These are phyloP conservation scores for Acronicta psi DNA, from an alignment of 2,888 invertebrate species.

Conservation along the genomic window DNA sequence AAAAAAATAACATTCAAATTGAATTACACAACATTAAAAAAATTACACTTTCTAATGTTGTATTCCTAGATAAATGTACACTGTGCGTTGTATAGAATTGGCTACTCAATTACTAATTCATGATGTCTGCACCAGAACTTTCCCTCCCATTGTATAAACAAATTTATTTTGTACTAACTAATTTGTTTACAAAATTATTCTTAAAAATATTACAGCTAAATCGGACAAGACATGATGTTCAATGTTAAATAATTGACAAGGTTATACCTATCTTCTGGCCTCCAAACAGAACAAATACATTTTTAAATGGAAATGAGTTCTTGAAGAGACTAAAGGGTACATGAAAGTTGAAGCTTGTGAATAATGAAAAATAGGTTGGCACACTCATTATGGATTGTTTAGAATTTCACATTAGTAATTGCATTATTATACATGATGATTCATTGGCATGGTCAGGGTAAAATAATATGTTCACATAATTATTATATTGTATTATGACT, in stretches of 20 bases:
- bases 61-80: constrained; percentile 22
- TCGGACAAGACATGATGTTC: constrained; percentile 21
- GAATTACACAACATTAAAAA: background rate
- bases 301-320: constrained; percentile 35
- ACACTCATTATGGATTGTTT: constrained; percentile 11
- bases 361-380: constrained; percentile 26
- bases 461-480: background rate
- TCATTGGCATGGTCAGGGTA: constrained; percentile 12
- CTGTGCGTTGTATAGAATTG: constrained; percentile 35
- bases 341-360: constrained; percentile 21
- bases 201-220: constrained; percentile 23
- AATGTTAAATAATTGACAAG: constrained; percentile 42
- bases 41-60: constrained; percentile 26
- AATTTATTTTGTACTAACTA: constrained; percentile 14
- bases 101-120: constrained; percentile 31
- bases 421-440: constrained; percentile 10
- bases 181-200: constrained; percentile 10
- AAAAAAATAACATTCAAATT: constrained; percentile 1
- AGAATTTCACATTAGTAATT: constrained; percentile 22
- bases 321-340: constrained; percentile 11
- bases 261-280: constrained; percentile 36
- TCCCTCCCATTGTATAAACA: constrained; percentile 33
- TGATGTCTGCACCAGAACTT: constrained; percentile 31
- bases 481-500: too few relatives aligned
- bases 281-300: constrained; percentile 23